These are phyloP conservation scores for Sceliomorpha sp. DNA, from an alignment of 2,888 invertebrate species.

Conservation along the genomic window DNA sequence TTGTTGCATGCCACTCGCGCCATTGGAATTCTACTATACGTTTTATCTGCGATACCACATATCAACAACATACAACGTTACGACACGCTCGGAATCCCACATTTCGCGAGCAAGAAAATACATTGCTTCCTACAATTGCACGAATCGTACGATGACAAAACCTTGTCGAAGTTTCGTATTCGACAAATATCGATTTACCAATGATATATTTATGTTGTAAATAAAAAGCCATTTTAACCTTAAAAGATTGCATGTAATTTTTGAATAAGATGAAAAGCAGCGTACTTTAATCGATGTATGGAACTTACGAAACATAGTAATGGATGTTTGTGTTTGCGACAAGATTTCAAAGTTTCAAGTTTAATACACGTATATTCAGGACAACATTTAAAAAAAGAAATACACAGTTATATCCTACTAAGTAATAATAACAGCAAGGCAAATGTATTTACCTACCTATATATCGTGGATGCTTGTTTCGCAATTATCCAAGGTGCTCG, in stretches of 20 bases:
- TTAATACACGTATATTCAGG: too few species aligned
- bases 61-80: conserved; percentile 46
- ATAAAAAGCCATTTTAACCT: conserved; percentile 21
- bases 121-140: conserved; percentile 43
- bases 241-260: neutral
- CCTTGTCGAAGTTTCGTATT: conserved; percentile 35
- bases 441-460: too few species aligned
- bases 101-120: conserved; percentile 57
- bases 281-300: too few species aligned
- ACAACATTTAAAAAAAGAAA: too few species aligned
- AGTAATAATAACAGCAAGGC: too few species aligned
- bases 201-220: conserved; percentile 42
- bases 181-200: conserved; percentile 30
- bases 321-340: too few species aligned
- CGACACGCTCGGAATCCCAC: conserved; percentile 64
- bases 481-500: too few species aligned
- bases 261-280: too few species aligned
- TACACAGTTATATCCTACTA: too few species aligned
- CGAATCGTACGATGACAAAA: conserved; percentile 47
- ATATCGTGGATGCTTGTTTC: too few species aligned
- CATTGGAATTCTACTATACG: conserved; percentile 36
- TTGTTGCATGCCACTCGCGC: conserved; percentile 17
- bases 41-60: conserved; percentile 35
- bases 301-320: too few species aligned
- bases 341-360: too few species aligned